Evolutionary conservation across 2,113 vertebrate genomes (phyloP).

Genomic region (Fregata magnificens): DNA sequence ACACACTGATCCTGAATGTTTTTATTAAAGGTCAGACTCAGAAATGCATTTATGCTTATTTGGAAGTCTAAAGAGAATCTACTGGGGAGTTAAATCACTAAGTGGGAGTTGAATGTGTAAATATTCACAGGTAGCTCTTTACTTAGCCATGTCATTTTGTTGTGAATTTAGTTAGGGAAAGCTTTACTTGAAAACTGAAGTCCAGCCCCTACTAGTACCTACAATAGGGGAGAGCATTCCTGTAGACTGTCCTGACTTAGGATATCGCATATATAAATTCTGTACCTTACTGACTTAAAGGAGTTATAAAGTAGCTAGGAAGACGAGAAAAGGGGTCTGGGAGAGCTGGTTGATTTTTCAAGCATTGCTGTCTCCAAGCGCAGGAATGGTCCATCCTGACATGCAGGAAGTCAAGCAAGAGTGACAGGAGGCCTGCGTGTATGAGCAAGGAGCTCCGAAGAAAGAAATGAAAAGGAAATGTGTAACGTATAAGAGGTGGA

Average conservation of each 20-base stretch:
- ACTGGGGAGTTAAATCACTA: not conserved
- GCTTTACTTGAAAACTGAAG: not conserved
- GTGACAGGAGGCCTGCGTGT: not conserved
- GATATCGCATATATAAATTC: not conserved
- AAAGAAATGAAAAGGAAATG: not conserved
- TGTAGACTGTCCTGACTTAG: not conserved
- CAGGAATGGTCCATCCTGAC: not conserved
- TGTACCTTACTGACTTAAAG: not conserved
- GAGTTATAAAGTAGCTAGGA: not conserved
- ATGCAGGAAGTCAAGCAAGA: not conserved
- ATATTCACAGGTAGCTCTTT: not conserved
- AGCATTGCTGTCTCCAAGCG: not conserved
- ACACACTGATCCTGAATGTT: not conserved
- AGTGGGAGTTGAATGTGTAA: not conserved
- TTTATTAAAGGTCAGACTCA: conserved; percentile 5
- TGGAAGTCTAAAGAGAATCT: not conserved
- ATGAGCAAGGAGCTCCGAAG: not conserved
- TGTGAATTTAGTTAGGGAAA: not conserved
- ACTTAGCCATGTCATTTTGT: not conserved
- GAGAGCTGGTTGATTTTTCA: not conserved
- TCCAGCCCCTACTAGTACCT: not conserved
- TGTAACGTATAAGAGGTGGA: not conserved
- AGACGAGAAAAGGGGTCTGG: not conserved
- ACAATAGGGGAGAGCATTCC: not conserved
- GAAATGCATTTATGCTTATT: conserved; percentile 4